Percentiles rank a stretch among this genome's conserved stretches.
These are phyloP conservation scores for Heteractis magnifica DNA, from an alignment of 92 coral and sea anemone genomes.

Conservation along the genomic window DNA sequence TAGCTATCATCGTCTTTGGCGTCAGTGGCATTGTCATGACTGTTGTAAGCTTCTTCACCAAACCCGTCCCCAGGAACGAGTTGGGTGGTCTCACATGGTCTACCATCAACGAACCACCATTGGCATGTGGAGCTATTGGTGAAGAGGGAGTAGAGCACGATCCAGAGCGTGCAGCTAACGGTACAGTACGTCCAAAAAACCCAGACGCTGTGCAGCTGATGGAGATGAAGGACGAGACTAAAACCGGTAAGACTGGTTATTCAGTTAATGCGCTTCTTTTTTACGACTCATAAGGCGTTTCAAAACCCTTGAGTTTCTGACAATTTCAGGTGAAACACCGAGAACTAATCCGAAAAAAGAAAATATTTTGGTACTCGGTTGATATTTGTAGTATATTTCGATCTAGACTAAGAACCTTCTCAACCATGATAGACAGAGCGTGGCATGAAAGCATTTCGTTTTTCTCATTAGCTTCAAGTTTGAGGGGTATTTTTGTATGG, in stretches of 20 bases:
- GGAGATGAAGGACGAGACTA: slow-evolving; percentile 29
- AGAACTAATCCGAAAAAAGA: too few relatives aligned
- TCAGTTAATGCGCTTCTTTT: not conserved
- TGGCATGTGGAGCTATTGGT: slow-evolving; percentile 69
- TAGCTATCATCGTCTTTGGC: slow-evolving; percentile 62
- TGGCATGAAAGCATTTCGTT: too few relatives aligned
- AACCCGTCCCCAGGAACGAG: slow-evolving; percentile 78
- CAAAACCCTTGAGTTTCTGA: too few relatives aligned
- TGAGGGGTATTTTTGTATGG: too few relatives aligned
- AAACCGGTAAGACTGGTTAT: not conserved
- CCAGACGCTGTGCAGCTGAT: slow-evolving; percentile 24
- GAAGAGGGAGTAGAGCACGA: slow-evolving; percentile 37
- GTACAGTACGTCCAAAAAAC: slow-evolving; percentile 4
- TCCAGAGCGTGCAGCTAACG: slow-evolving; percentile 31
- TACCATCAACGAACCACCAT: slow-evolving; percentile 79
- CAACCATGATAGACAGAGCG: too few relatives aligned
- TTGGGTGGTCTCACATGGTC: slow-evolving; percentile 98
- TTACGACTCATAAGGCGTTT: too few relatives aligned
- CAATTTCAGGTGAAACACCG: too few relatives aligned
- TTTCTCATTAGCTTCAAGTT: too few relatives aligned
- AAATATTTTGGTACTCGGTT: too few relatives aligned
- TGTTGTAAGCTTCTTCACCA: slow-evolving; percentile 83
- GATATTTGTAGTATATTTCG: too few relatives aligned
- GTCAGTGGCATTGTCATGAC: slow-evolving; percentile 76
- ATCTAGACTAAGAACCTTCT: too few relatives aligned